Evolutionary conservation across 2,113 vertebrate species (phyloP).

Genomic region (Herpetotheres cachinnans): DNA sequence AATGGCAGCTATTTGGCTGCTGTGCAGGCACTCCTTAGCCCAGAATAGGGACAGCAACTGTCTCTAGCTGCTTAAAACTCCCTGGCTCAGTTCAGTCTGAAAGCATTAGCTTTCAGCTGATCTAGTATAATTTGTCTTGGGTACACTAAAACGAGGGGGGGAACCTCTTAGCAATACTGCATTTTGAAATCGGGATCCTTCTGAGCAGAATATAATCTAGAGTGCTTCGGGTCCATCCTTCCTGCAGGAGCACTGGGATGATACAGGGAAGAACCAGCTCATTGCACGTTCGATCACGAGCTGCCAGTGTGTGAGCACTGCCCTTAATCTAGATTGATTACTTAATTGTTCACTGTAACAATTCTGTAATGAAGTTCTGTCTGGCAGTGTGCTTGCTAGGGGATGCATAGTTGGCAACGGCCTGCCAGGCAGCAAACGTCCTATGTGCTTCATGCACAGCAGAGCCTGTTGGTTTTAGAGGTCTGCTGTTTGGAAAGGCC

Average conservation of each 20-base stretch:
- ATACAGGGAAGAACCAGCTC: background rate
- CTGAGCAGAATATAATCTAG: background rate
- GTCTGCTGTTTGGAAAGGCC: background rate
- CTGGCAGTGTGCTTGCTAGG: background rate
- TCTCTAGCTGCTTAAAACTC: background rate
- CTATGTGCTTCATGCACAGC: background rate
- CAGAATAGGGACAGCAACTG: background rate
- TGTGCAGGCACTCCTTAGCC: background rate
- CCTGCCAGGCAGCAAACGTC: background rate
- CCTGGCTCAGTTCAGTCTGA: background rate
- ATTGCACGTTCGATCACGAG: fast-evolving
- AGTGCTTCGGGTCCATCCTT: background rate
- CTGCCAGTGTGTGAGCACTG: background rate
- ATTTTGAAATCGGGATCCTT: background rate
- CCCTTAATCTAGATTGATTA: background rate
- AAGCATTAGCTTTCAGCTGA: background rate
- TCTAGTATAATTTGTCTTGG: background rate
- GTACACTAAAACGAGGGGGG: background rate
- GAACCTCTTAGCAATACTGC: background rate
- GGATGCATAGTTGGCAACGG: background rate
- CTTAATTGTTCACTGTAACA: background rate
- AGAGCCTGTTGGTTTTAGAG: background rate
- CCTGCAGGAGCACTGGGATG: background rate
- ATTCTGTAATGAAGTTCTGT: background rate
- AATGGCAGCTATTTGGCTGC: background rate